Base-by-base conservation (phyloP, 2,888 invertebrate genomes). In the Rotaria magnacalcarata region DNA sequence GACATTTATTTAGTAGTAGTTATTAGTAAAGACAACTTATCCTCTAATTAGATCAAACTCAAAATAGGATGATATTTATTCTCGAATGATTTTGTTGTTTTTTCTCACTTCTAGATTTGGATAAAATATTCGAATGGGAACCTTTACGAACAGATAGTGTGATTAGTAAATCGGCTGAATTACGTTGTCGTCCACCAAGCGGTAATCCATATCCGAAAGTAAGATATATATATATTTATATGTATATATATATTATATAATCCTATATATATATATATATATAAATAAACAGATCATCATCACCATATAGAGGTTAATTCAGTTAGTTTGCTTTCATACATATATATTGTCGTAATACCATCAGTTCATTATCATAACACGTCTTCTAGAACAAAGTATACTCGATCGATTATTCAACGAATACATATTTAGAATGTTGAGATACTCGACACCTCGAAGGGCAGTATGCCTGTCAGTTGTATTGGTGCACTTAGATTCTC, bases 101-200 rank as follows among this genome's bases (percentile, higher is more conserved):
- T 52, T 14, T 8, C 16, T 52, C 16, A 16, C 14, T 7, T 52
- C 52, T 80, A 86, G 86, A 86, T 85, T 43, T 86, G 27, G 60
- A 86, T 27, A 56, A 85, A 85, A 41, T 58, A 74, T 86, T 86
- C 27, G 86, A 86, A 54, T 85, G 85, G 86, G 85, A 86, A 52
- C 85, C 85, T 19, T 74, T 86, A 85, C 16, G 75, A 19, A 86
- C 85, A 58, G 43, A 50, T 54, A 75, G 75, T 60, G 34, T 86
- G 27, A 50, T 86, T 11, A 85, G 80, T 27, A 85, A 85, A 84
- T 85, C 74, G 34, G 85, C 74, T 56, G 86, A 86, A 56, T 74
- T 86, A 24, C 41, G 85, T 27, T 86, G 86, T n/a, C 47, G 74
- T n/a, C 60, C 86, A 14, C 86, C 86, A 75, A 75, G 58, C 27